Conservation (phyloP, 2,797 vertebrate species). For the Numenius phaeopus region DNA sequence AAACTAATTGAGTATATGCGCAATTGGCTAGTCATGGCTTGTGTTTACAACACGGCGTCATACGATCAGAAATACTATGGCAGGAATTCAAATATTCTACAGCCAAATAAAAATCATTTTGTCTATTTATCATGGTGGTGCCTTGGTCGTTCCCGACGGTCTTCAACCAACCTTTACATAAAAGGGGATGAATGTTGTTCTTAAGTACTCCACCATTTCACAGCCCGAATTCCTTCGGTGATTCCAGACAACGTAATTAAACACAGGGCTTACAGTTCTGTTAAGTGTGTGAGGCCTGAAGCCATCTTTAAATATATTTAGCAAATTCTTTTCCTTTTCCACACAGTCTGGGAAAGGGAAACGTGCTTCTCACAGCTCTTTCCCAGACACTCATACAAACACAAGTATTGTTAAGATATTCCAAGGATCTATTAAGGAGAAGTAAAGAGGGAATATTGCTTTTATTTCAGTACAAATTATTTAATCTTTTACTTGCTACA, state of each 20-base stretch:
- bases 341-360: conserved; percentile 55
- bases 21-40: neutral
- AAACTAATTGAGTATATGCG: neutral
- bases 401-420: conserved; percentile 30
- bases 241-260: conserved; percentile 50
- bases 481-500: conserved; percentile 50
- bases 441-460: conserved; percentile 25
- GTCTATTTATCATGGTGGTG: neutral
- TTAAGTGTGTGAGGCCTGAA: neutral
- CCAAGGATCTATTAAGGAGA: conserved; percentile 35
- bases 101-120: neutral
- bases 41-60: neutral
- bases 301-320: conserved; percentile 55
- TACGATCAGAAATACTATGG: rapidly evolving
- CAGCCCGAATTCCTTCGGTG: conserved; percentile 18
- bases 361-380: conserved; percentile 40
- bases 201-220: neutral
- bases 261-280: neutral
- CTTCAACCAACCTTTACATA: neutral
- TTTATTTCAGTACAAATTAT: conserved; percentile 38
- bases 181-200: neutral
- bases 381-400: conserved; percentile 62
- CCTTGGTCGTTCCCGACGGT: neutral
- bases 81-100: neutral
- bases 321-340: conserved; percentile 52